Evolutionary conservation across 2,797 vertebrate species (phyloP).

Genomic region (Coccyzus lansbergi): DNA sequence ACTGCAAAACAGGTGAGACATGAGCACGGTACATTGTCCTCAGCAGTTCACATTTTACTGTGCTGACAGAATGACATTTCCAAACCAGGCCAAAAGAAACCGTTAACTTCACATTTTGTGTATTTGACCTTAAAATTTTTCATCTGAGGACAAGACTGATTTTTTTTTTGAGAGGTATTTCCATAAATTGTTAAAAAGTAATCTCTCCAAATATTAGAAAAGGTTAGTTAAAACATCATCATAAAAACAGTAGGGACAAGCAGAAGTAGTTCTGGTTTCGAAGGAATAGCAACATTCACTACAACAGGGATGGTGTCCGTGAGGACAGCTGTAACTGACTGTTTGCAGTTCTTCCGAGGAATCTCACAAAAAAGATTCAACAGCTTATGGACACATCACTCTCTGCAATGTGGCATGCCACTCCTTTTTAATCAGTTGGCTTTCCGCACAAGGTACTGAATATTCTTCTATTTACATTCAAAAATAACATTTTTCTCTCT

Average conservation of each 20-base stretch:
- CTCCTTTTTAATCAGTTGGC: conserved; percentile 37
- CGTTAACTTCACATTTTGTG: background rate
- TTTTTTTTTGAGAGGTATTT: conserved; percentile 16
- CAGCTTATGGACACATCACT: background rate
- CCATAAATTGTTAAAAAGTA: conserved; percentile 63
- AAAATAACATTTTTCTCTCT: conserved; percentile 62
- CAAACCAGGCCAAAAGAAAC: background rate
- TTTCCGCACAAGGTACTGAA: conserved; percentile 44
- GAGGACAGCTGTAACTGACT: background rate
- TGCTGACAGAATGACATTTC: background rate
- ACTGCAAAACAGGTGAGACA: background rate
- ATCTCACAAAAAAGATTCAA: background rate
- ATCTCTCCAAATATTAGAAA: conserved; percentile 74
- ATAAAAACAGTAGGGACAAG: conserved; percentile 48
- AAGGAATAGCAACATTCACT: conserved; percentile 22
- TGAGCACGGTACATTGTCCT: background rate
- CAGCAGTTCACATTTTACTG: background rate
- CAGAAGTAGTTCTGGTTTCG: conserved; percentile 50
- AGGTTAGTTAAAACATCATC: conserved; percentile 66
- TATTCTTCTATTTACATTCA: conserved; percentile 60
- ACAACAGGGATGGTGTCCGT: background rate
- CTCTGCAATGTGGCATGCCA: background rate
- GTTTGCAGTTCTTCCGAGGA: background rate
- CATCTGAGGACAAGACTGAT: background rate
- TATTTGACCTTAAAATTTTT: background rate